A percentile compares a stretch with the other conserved stretches of the same genome.
Evolutionary conservation across 2,797 vertebrate species (phyloP).

Genomic region (Pseudomugil gertrudae): DNA sequence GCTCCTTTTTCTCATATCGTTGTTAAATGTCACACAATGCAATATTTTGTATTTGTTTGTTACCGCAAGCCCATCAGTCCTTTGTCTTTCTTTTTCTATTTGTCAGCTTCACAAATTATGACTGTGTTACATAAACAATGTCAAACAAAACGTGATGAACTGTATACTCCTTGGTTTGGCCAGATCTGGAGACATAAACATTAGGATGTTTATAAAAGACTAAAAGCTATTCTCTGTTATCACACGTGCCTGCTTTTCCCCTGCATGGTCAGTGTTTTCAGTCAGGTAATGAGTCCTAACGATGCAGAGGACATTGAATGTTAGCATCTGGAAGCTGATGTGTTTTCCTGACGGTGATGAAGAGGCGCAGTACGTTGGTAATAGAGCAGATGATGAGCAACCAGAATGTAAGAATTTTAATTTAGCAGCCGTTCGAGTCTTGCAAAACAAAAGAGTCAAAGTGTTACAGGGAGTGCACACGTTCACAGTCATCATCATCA

Average conservation of each 20-base stretch:
- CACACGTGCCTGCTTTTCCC: not conserved
- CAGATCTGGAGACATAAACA: conserved; percentile 4
- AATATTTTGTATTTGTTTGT: conserved; percentile 9
- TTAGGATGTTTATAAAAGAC: conserved; percentile 6
- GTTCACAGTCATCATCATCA: not conserved
- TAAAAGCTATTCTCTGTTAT: not conserved
- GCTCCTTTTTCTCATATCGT: not conserved
- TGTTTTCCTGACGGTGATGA: conserved; percentile 24
- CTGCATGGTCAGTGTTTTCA: conserved; percentile 24
- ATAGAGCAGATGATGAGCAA: conserved; percentile 21
- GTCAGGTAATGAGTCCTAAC: conserved; percentile 43
- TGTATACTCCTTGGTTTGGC: not conserved
- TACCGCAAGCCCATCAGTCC: not conserved
- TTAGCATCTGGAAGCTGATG: conserved; percentile 60
- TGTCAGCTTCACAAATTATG: conserved; percentile 19
- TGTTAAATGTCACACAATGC: not conserved
- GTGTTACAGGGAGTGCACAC: not conserved
- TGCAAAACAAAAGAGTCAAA: conserved; percentile 16
- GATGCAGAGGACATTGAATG: conserved; percentile 41
- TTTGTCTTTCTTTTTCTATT: not conserved
- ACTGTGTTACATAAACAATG: conserved; percentile 11
- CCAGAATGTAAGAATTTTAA: not conserved
- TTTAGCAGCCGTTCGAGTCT: not conserved
- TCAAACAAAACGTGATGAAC: conserved; percentile 25
- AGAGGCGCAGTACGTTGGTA: conserved; percentile 21